phyloP scores from a whole-genome alignment of 2,797 vertebrate species.

The Ceyx erithaca region DNA sequence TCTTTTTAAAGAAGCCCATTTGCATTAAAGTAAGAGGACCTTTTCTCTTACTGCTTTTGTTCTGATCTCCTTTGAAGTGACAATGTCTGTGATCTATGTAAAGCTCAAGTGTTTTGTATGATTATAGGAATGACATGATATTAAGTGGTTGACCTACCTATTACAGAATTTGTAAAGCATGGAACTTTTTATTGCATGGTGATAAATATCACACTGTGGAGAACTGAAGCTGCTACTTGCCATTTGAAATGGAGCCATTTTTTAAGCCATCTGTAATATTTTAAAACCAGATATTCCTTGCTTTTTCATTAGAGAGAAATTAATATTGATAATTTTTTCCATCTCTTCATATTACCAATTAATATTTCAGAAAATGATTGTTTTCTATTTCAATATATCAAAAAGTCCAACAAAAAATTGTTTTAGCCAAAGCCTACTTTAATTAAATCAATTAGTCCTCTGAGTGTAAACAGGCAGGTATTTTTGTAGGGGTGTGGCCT shows the following conservation, averaged over 20 bases:
- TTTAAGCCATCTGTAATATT: background rate
- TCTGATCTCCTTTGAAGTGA: conserved; percentile 24
- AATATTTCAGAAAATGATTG: background rate
- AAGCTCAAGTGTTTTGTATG: conserved; percentile 7
- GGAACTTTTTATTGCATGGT: conserved; percentile 10
- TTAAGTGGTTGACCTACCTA: conserved; percentile 28
- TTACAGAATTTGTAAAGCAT: conserved; percentile 15
- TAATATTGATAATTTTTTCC: background rate
- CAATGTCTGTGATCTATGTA: background rate
- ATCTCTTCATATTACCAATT: background rate
- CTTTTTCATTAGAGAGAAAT: background rate
- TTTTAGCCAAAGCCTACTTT: background rate
- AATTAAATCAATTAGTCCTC: background rate
- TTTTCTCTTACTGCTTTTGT: conserved; percentile 8
- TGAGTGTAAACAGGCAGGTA: background rate
- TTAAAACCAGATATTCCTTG: background rate
- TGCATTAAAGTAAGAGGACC: background rate
- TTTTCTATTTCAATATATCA: background rate
- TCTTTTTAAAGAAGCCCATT: background rate
- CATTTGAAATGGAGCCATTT: background rate
- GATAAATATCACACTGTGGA: background rate
- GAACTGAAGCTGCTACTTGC: background rate
- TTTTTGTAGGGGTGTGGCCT: background rate
- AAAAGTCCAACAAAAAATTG: background rate
- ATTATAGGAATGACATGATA: conserved; percentile 5